A percentile compares a stretch with the other conserved stretches of the same genome.
These are phyloP conservation scores for Synanthedon myopaeformis DNA, from an alignment of 2,888 invertebrate species.

Conservation along the genomic window DNA sequence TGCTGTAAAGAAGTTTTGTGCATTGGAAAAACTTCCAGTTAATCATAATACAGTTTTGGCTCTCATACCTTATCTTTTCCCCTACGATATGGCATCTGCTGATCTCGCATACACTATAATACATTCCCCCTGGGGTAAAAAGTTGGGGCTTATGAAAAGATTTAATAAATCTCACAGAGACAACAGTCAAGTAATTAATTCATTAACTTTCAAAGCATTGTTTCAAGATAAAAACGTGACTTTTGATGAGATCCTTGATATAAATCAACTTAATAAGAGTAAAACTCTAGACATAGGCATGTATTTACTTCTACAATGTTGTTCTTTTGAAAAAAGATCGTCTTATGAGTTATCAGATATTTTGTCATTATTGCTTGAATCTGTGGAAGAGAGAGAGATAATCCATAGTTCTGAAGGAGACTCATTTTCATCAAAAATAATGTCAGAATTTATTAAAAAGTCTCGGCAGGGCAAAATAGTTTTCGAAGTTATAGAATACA, in stretches of 20 bases:
- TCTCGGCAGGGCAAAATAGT: constrained; percentile 60
- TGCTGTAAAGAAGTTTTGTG: constrained; percentile 60
- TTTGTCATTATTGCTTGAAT: constrained; percentile 51
- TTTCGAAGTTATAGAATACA: constrained; percentile 67
- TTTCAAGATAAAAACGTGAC: constrained; percentile 30
- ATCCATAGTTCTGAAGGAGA: constrained; percentile 30
- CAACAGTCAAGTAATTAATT: constrained; percentile 27
- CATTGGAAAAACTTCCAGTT: constrained; percentile 45
- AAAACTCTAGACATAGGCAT: constrained; percentile 34
- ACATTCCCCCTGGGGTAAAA: constrained; percentile 45
- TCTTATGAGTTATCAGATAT: constrained; percentile 42
- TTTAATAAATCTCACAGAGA: constrained; percentile 22
- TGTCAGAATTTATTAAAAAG: constrained; percentile 37
- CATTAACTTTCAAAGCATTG: constrained; percentile 36
- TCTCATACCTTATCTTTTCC: constrained; percentile 74
- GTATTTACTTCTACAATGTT: constrained; percentile 54
- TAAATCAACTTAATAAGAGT: constrained; percentile 13
- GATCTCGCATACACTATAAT: constrained; percentile 39
- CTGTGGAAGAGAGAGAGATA: constrained; percentile 43
- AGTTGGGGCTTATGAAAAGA: constrained; percentile 27
- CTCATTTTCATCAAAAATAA: constrained; percentile 30
- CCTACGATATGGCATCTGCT: constrained; percentile 40
- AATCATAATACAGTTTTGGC: constrained; percentile 70
- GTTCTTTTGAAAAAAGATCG: constrained; percentile 39
- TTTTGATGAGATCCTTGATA: constrained; percentile 36